A percentile compares a stretch with the other conserved stretches of the same genome.
Conservation (phyloP, 1,140 invertebrate species). For the Macrostomum lignano region DNA sequence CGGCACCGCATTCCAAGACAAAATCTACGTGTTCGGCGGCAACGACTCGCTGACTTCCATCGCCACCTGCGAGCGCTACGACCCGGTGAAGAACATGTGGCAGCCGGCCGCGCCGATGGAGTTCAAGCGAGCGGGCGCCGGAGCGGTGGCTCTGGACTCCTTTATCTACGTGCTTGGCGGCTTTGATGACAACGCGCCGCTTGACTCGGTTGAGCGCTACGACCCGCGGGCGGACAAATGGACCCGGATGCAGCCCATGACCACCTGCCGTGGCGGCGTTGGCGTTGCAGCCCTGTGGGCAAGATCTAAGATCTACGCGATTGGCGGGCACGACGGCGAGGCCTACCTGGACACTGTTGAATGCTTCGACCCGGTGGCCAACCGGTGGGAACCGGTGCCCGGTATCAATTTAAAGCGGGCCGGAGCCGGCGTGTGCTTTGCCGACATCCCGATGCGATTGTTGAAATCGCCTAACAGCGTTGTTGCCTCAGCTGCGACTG, state of each 20-base stretch:
- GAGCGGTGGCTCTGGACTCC: slow-evolving; percentile 29
- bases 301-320: slow-evolving; percentile 25
- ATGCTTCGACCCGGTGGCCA: slow-evolving; percentile 22
- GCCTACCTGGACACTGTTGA: slow-evolving; percentile 28
- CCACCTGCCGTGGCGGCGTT: slow-evolving; percentile 47
- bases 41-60: slow-evolving; percentile 57
- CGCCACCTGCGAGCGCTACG: slow-evolving; percentile 40
- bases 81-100: too few species aligned
- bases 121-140: too few species aligned
- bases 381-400: too few species aligned
- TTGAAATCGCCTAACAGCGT: too few species aligned
- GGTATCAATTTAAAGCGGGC: too few species aligned
- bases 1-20: slow-evolving; percentile 19
- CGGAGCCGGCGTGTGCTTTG: too few species aligned
- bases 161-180: too few species aligned
- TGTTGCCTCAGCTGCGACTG: too few species aligned
- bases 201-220: slow-evolving; percentile 32
- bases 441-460: too few species aligned
- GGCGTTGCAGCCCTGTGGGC: slow-evolving; percentile 45
- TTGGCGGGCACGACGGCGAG: slow-evolving; percentile 29
- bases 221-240: slow-evolving; percentile 35
- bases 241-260: slow-evolving; percentile 53
- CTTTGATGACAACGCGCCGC: slow-evolving; percentile 47
- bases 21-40: slow-evolving; percentile 37
- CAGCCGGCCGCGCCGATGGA: too few species aligned